Evolutionary conservation across 2,888 invertebrate genomes (phyloP).

Genomic region (Aphrophora alni): DNA sequence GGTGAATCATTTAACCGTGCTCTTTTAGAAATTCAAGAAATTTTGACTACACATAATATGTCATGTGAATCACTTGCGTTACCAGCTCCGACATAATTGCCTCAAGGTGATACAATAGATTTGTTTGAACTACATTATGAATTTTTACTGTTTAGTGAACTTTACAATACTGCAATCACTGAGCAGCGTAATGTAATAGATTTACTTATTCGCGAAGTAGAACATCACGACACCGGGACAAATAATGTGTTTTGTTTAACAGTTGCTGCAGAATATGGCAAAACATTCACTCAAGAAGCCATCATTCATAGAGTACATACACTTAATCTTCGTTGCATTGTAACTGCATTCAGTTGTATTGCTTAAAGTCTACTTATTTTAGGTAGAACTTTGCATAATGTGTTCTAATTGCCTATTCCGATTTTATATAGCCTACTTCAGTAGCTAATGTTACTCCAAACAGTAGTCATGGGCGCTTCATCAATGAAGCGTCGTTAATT

Average conservation of each 20-base stretch:
- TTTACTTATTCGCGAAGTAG: neutral
- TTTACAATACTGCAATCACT: slow-evolving; percentile 6
- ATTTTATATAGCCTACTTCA: neutral
- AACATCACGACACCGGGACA: neutral
- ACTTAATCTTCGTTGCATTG: neutral
- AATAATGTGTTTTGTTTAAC: slow-evolving; percentile 18
- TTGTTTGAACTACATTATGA: neutral
- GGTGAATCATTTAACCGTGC: neutral
- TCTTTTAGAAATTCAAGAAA: neutral
- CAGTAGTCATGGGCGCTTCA: neutral
- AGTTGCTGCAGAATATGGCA: slow-evolving; percentile 10
- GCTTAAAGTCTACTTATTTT: neutral
- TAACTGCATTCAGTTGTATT: slow-evolving; percentile 10
- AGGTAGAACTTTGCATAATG: slow-evolving; percentile 2
- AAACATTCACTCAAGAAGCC: neutral
- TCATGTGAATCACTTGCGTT: slow-evolving; percentile 10
- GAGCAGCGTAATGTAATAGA: slow-evolving; percentile 9
- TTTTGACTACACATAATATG: slow-evolving; percentile 9
- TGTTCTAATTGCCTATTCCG: slow-evolving; percentile 11
- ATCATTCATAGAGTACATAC: neutral
- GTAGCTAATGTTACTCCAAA: slow-evolving; percentile 7
- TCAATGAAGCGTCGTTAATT: neutral
- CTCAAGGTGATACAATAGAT: slow-evolving; percentile 12
- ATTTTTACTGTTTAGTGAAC: slow-evolving; percentile 10
- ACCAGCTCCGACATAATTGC: neutral